Evolutionary conservation across 2,888 invertebrate species (phyloP).

Genomic region (Caenorhabditis drosophilae): DNA sequence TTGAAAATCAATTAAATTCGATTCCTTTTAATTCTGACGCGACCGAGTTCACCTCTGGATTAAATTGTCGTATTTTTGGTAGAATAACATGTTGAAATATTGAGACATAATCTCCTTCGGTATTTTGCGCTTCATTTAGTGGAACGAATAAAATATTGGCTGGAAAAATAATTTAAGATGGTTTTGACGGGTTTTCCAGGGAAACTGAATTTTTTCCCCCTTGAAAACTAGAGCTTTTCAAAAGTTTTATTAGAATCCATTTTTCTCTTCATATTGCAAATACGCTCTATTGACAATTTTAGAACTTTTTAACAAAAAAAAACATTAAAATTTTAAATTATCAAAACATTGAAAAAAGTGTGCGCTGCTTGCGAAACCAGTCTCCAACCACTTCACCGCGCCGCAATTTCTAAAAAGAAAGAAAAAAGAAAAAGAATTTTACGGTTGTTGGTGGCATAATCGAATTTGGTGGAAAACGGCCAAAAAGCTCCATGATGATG

Average conservation of each 20-base stretch:
- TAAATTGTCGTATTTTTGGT: slow-evolving; percentile 75
- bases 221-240: no score
- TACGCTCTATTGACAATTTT: slow-evolving; percentile 4
- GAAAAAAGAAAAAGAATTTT: not conserved
- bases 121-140: slow-evolving; percentile 88
- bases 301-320: not conserved
- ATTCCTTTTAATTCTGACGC: no score
- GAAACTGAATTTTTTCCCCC: no score
- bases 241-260: no score
- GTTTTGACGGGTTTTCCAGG: no score
- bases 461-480: slow-evolving; percentile 48
- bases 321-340: no score
- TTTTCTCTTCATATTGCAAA: slow-evolving; percentile 1
- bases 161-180: slow-evolving; percentile 16
- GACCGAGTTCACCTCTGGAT: slow-evolving; percentile 17
- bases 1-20: no score
- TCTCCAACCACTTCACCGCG: no score
- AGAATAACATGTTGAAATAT: slow-evolving; percentile 86
- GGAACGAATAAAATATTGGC: slow-evolving; percentile 94
- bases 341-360: no score
- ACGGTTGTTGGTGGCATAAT: slow-evolving; percentile 37
- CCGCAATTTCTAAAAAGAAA: no score
- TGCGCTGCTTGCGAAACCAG: no score
- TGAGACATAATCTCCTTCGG: slow-evolving; percentile 89
- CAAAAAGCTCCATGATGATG: slow-evolving; percentile 56